Evolutionary conservation across 2,888 invertebrate species (phyloP).

Genomic region (Dryocosmus kuriphilus): DNA sequence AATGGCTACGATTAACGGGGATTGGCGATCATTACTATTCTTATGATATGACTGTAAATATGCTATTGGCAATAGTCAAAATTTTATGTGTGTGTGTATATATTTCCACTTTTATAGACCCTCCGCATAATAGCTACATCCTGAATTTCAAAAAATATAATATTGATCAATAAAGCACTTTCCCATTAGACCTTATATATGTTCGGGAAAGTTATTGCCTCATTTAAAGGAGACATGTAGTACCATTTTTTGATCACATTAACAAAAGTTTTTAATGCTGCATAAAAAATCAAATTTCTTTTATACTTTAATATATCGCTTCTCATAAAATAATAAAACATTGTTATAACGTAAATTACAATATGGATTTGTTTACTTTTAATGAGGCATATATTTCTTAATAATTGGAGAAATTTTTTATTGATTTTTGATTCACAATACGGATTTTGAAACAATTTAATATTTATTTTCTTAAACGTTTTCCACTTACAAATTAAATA

Average conservation of each 20-base stretch:
- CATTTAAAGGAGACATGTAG: not conserved
- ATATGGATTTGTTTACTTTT: no score
- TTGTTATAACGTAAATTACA: no score
- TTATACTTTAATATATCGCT: no score
- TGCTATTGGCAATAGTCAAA: slow-evolving; percentile 9
- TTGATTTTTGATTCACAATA: no score
- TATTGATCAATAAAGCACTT: slow-evolving; percentile 6
- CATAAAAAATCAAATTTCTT: no score
- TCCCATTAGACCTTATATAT: not conserved
- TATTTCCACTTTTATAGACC: slow-evolving; percentile 15
- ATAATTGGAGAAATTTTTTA: no score
- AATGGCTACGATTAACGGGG: slow-evolving; percentile 34
- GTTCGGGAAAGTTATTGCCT: not conserved
- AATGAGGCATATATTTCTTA: no score
- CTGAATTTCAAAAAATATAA: slow-evolving; percentile 22
- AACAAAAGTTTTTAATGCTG: no score
- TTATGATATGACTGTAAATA: slow-evolving; percentile 6
- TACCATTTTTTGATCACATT: no score
- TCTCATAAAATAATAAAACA: no score
- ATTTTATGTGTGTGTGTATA: slow-evolving; percentile 22
- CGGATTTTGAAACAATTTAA: no score
- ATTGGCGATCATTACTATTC: not conserved
- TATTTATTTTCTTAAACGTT: not conserved
- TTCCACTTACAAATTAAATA: no score
- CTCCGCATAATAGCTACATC: slow-evolving; percentile 9